Evolutionary conservation across 2,113 vertebrate species (phyloP), one percentile per base, ranked within the genome.

Genomic region (Rhynchomys soricoides): DNA sequence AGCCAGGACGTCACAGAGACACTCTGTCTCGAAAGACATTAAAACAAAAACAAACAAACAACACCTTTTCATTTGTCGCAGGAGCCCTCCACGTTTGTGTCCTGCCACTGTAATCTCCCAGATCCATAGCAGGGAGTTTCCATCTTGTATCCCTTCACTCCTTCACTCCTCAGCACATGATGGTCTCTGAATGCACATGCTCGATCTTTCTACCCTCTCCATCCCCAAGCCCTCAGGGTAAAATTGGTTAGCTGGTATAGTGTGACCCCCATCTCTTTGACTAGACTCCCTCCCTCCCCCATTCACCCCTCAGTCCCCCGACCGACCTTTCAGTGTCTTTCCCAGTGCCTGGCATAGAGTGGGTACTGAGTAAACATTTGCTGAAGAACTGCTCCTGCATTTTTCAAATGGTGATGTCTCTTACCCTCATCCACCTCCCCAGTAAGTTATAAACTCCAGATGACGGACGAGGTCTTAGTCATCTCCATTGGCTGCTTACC

Each of bases 351-450:
- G 83, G 19, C 26, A 55, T 37, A 26, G 1, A n/a, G 34, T 50
- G 55, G 71, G 24, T 43, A 71, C 79, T 34, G 86, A 43, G 62
- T n/a, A 90, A 94, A 86, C 52, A 79, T 88, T 70, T 74, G 29
- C 31, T 59, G 24, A 86, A 77, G 55, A 87, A 95, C 40, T 73
- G 40, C 16, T 78, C 70, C 70, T 34, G 19, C n/a, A 91, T 19
- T 66, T 92, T 81, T 86, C 94, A 94, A 71, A 86, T n/a, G 86
- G 40, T 19, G 40, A 62, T 73, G 15, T 48, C 52, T 89, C 74
- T 86, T 66, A 91, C 19, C 64, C 75, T 64, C 50, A 29, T 19
- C 11, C 29, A 11, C 57, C 7, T 34, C 48, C 75, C 48, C 31
- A 78, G 64, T 0, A 75, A 37, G 7, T 29, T 73, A 48, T 93